Percentiles rank a stretch among this genome's conserved stretches.
Evolutionary conservation across 2,797 vertebrate genomes (phyloP).

Genomic region (Choloepus didactylus): DNA sequence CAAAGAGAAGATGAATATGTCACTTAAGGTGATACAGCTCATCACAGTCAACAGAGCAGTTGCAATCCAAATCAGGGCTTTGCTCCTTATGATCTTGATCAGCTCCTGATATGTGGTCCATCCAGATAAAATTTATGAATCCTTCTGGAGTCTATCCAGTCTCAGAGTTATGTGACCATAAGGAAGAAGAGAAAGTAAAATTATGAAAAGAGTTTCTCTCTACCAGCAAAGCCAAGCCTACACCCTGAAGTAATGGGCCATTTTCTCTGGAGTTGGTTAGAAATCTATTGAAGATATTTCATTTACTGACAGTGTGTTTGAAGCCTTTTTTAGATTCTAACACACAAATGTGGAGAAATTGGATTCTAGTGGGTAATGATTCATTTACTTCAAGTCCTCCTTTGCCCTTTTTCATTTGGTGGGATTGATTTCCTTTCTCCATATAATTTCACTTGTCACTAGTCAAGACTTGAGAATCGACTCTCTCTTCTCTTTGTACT

Average conservation of each 20-base stretch:
- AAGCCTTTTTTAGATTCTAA: slow-evolving; percentile 25
- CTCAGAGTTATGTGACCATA: background rate
- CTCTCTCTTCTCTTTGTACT: slow-evolving; percentile 59
- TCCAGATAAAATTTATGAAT: background rate
- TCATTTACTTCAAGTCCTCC: slow-evolving; percentile 71
- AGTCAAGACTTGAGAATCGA: slow-evolving; percentile 70
- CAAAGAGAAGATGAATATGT: background rate
- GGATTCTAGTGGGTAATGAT: slow-evolving; percentile 71
- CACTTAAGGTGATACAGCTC: background rate
- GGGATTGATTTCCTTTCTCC: slow-evolving; percentile 79
- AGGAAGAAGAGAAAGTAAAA: slow-evolving; percentile 14
- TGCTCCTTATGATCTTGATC: background rate
- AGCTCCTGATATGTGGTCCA: background rate
- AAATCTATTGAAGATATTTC: slow-evolving; percentile 65
- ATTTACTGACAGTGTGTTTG: background rate
- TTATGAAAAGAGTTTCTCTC: background rate
- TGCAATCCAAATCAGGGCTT: background rate
- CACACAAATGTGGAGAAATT: slow-evolving; percentile 61
- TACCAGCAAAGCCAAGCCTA: background rate
- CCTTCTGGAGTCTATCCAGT: background rate
- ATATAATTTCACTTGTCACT: slow-evolving; percentile 77
- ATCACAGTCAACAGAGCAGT: background rate
- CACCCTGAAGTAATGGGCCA: background rate
- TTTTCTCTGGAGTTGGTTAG: slow-evolving; percentile 40
- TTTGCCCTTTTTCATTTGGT: slow-evolving; percentile 75